Evolutionary conservation across 53 echinoderm and acorn worm genomes (phyloP).

Genomic region (Antedon mediterranea): DNA sequence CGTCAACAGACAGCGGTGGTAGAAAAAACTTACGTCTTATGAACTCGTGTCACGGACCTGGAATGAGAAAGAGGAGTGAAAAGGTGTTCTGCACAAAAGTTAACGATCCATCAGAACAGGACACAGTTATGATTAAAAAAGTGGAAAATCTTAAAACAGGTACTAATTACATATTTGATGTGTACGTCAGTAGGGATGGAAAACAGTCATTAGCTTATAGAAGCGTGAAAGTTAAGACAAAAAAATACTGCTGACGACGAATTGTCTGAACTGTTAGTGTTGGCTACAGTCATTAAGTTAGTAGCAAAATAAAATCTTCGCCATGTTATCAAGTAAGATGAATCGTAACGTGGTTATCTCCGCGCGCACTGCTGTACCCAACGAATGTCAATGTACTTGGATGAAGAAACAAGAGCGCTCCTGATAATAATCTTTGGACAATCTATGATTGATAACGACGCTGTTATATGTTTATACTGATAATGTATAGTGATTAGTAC

Average conservation of each 20-base stretch:
- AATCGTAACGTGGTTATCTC: too few species aligned
- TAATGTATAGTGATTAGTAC: too few species aligned
- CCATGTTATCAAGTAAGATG: too few species aligned
- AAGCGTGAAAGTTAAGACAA: slow-evolving; percentile 78
- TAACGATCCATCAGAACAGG: slow-evolving; percentile 40
- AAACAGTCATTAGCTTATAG: slow-evolving; percentile 77
- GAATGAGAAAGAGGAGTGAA: slow-evolving; percentile 87
- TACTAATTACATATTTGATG: slow-evolving; percentile 78
- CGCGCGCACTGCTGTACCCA: too few species aligned
- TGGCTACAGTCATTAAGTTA: too few species aligned
- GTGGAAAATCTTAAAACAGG: slow-evolving; percentile 52
- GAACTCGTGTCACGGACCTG: slow-evolving; percentile 69
- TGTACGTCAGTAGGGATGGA: slow-evolving; percentile 65
- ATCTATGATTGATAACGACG: too few species aligned
- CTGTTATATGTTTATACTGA: too few species aligned
- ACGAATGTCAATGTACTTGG: too few species aligned
- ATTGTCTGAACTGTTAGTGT: background rate
- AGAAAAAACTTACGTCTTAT: background rate
- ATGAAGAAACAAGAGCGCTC: too few species aligned
- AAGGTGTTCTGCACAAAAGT: slow-evolving; percentile 74
- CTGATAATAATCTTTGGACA: too few species aligned
- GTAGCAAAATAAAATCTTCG: too few species aligned
- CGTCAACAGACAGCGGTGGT: slow-evolving; percentile 9
- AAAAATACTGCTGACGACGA: slow-evolving; percentile 62
- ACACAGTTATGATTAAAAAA: slow-evolving; percentile 61